phyloP scores from a whole-genome alignment of 2,888 invertebrate species.

The Yponomeuta sedellus region DNA sequence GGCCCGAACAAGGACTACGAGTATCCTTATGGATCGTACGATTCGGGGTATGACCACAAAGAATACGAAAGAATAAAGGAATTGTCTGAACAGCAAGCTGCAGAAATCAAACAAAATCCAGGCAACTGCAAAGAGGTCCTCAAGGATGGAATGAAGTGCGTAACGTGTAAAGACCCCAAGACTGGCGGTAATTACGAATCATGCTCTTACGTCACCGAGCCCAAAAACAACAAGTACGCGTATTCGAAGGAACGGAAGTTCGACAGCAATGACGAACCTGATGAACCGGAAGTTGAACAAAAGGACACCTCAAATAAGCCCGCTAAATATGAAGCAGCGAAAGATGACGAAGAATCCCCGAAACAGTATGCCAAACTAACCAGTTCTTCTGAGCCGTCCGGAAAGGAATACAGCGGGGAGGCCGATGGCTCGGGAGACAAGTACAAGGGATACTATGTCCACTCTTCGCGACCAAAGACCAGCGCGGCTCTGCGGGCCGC shows the following conservation, averaged over 20 bases:
- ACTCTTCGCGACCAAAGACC: slow-evolving; percentile 51
- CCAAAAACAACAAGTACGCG: slow-evolving; percentile 82
- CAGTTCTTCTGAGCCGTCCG: slow-evolving; percentile 39
- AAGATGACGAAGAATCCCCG: slow-evolving; percentile 33
- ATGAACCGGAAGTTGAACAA: slow-evolving; percentile 60
- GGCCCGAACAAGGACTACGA: slow-evolving; percentile 61
- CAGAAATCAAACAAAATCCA: slow-evolving; percentile 77
- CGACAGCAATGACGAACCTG: slow-evolving; percentile 76
- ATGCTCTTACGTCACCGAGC: slow-evolving; percentile 86
- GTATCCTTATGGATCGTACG: slow-evolving; percentile 60
- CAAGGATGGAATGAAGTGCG: slow-evolving; percentile 81
- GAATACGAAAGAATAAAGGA: slow-evolving; percentile 76
- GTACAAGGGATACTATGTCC: slow-evolving; percentile 61
- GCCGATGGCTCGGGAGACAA: slow-evolving; percentile 45
- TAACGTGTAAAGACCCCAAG: slow-evolving; percentile 83
- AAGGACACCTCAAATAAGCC: slow-evolving; percentile 50
- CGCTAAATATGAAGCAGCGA: slow-evolving; percentile 47
- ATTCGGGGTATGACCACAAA: slow-evolving; percentile 70
- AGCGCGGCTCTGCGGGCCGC: slow-evolving; percentile 54
- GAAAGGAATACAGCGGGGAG: slow-evolving; percentile 41
- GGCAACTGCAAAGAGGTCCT: slow-evolving; percentile 80
- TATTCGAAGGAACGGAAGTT: slow-evolving; percentile 80
- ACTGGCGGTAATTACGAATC: slow-evolving; percentile 86
- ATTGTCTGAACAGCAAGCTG: slow-evolving; percentile 78
- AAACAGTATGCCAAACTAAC: slow-evolving; percentile 43